Evolutionary conservation across 1,140 invertebrate species (phyloP).

Genomic region (Caenorhabditis briggsae): DNA sequence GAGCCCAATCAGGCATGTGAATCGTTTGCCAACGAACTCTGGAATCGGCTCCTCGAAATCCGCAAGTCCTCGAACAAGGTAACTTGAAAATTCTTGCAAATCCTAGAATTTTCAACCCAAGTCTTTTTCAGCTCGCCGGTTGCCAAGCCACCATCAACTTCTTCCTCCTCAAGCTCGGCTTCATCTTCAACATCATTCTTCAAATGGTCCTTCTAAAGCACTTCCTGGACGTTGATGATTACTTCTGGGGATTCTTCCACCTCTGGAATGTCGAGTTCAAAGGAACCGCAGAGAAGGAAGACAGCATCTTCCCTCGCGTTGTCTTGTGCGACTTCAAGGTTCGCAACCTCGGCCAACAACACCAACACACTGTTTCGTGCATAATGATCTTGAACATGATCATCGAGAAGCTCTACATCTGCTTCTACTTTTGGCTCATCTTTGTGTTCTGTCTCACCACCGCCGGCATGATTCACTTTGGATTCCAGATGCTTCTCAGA

Average conservation of each 20-base stretch:
- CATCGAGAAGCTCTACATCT: slow-evolving; percentile 71
- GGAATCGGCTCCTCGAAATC: slow-evolving; percentile 32
- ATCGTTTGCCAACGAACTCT: slow-evolving; percentile 18
- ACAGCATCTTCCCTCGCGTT: slow-evolving; percentile 69
- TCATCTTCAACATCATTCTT: slow-evolving; percentile 62
- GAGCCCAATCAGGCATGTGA: slow-evolving; percentile 14
- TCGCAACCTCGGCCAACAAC: slow-evolving; percentile 39
- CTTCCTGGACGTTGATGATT: slow-evolving; percentile 62
- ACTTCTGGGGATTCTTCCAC: slow-evolving; percentile 64
- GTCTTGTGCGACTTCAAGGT: slow-evolving; percentile 70
- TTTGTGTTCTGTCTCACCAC: slow-evolving; percentile 59
- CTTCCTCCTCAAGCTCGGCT: slow-evolving; percentile 65
- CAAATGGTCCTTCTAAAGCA: slow-evolving; percentile 64
- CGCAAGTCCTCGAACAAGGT: slow-evolving; percentile 55
- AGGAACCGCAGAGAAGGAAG: slow-evolving; percentile 64
- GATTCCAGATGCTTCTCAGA: slow-evolving; percentile 32
- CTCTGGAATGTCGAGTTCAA: slow-evolving; percentile 52
- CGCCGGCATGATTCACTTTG: slow-evolving; percentile 12
- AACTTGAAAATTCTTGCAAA: not conserved
- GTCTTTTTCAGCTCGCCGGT: slow-evolving; percentile 5
- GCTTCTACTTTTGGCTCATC: slow-evolving; percentile 66
- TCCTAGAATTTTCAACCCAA: not conserved
- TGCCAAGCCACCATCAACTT: slow-evolving; percentile 65
- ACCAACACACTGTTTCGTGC: slow-evolving; percentile 69
- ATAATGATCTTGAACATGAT: slow-evolving; percentile 70